Percentiles rank a stretch among this genome's conserved stretches.
phyloP scores from a whole-genome alignment of 2,113 vertebrate species.

The Morone saxatilis region DNA sequence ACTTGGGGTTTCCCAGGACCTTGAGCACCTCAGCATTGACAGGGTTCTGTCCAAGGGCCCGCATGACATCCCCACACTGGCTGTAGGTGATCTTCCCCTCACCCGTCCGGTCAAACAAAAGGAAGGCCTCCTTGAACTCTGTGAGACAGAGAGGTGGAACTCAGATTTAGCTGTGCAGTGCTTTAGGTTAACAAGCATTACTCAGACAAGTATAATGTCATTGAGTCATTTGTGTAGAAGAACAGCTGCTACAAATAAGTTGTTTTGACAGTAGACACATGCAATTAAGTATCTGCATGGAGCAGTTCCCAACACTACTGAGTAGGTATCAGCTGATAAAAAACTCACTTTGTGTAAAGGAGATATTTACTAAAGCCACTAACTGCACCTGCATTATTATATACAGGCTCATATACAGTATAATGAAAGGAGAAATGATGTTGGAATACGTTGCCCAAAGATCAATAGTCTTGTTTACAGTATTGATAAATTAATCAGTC shows the following conservation, averaged over 20 bases:
- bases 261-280: slow-evolving; percentile 6
- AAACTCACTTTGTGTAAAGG: background rate
- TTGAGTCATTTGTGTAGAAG: background rate
- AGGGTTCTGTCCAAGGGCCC: slow-evolving; percentile 94
- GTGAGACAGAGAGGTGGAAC: slow-evolving; percentile 1
- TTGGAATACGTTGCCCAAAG: too few species aligned
- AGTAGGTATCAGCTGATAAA: background rate
- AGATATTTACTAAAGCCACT: background rate
- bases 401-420: background rate
- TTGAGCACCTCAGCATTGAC: slow-evolving; percentile 94
- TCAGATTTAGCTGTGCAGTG: slow-evolving; percentile 1
- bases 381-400: background rate
- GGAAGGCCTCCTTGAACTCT: slow-evolving; percentile 96
- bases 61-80: slow-evolving; percentile 93
- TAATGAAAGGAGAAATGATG: background rate
- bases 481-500: background rate
- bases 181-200: background rate
- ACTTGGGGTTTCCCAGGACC: slow-evolving; percentile 93
- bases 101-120: slow-evolving; percentile 91
- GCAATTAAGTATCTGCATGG: background rate
- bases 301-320: background rate
- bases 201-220: background rate
- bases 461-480: background rate
- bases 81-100: slow-evolving; percentile 92
- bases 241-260: background rate